phyloP scores from a whole-genome alignment of 2,888 invertebrate genomes.

The Melinaea marsaeus region DNA sequence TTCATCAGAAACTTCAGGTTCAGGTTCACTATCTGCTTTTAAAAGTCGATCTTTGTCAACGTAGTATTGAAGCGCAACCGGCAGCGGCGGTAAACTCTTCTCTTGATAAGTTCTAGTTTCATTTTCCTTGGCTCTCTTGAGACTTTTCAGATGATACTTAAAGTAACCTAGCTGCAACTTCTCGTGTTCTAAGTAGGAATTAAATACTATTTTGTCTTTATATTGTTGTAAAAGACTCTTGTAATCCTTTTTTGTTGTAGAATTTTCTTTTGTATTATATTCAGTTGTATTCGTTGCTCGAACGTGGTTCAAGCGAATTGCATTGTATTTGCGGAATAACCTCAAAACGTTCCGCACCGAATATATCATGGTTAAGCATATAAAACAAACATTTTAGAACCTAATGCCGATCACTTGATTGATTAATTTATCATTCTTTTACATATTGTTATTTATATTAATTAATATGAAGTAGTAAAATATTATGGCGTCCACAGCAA shows the following conservation, averaged over 20 bases:
- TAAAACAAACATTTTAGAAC: too few relatives aligned
- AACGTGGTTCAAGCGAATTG: slow-evolving; percentile 44
- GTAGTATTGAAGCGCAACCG: slow-evolving; percentile 74
- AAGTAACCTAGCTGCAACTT: slow-evolving; percentile 58
- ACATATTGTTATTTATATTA: too few relatives aligned
- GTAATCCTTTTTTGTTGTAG: slow-evolving; percentile 42
- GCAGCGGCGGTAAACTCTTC: slow-evolving; percentile 62
- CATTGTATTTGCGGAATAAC: slow-evolving; percentile 57
- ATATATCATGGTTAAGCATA: slow-evolving; percentile 45
- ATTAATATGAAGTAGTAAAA: too few relatives aligned
- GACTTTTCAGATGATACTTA: slow-evolving; percentile 53
- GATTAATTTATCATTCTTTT: too few relatives aligned
- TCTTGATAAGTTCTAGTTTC: slow-evolving; percentile 40
- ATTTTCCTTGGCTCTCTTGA: slow-evolving; percentile 48
- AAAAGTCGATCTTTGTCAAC: slow-evolving; percentile 54
- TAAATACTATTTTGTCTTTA: slow-evolving; percentile 65
- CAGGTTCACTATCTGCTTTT: slow-evolving; percentile 37
- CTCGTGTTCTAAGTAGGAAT: slow-evolving; percentile 62
- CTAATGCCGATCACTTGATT: too few relatives aligned
- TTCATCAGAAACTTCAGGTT: slow-evolving; percentile 38
- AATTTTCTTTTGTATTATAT: slow-evolving; percentile 11
- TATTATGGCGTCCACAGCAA: too few relatives aligned
- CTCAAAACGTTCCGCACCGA: slow-evolving; percentile 56
- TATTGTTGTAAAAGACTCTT: slow-evolving; percentile 48
- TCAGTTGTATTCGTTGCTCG: slow-evolving; percentile 36